Base-by-base conservation (phyloP, 2,113 vertebrate genomes). In the Ranitomeya variabilis region DNA sequence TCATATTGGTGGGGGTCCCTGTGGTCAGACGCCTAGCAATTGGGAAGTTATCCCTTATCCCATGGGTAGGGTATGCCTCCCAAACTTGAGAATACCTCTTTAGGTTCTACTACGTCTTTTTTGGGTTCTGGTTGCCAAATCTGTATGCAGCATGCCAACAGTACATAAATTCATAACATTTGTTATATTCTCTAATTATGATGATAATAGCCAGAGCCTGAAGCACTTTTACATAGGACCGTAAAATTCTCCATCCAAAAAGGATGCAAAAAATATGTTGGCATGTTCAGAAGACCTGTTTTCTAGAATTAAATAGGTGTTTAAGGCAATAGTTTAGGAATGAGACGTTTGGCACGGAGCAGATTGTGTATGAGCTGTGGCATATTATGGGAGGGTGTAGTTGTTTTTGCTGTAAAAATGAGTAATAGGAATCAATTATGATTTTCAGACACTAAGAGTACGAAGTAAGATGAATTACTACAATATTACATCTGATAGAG, bases 371-470 rank as follows among this genome's bases (percentile, higher is more conserved):
- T 74, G 31, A 45, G 31, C 71, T 45, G 31, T 19, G 6, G 26
- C 71, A 15, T 45, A 37, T 74, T 45, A 74, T 45, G 15, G 71
- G 14, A 74, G 71, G 71, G 71, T 74, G 71, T 74, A 74, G 71
- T 31, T 74, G 71, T 45, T 74, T 74, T 74, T 14, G 31, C 71
- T 74, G 7, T 37, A 31, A 74, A 45, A 37, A 74, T 74, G 71
- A 45, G 71, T 74, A 74, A 74, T 74, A 45, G 71, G 71, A 74
- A 45, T 74, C 71, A 37, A 74, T 74, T 74, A 74, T 37, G 19
- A 74, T 74, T 74, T 23, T 31, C 31, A 74, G 71, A 74, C 71
- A 45, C 31, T 15, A 9, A 74, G 71, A 26, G 10, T 74, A 74
- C 45, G 71, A 37, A 74, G 45, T 74, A 74, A 18, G 71, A 74